phyloP scores from a whole-genome alignment of 2,888 invertebrate genomes.

The Gymnoscelis rufifasciata region DNA sequence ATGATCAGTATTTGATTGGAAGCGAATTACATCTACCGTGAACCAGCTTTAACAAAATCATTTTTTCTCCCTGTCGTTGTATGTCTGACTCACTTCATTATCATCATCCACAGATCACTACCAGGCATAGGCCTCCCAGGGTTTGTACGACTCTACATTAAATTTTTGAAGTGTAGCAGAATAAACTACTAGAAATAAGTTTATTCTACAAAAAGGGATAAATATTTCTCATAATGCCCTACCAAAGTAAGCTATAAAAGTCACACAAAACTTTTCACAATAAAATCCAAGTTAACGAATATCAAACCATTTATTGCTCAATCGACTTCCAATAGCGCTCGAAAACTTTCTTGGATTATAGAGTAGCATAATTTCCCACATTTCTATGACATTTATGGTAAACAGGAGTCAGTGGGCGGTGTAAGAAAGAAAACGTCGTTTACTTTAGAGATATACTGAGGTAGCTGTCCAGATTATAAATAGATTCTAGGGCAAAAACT shows the following conservation, averaged over 20 bases:
- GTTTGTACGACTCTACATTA: too few relatives aligned
- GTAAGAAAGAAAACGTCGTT: slow-evolving; percentile 5
- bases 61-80: too few relatives aligned
- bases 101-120: too few relatives aligned
- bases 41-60: too few relatives aligned
- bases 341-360: slow-evolving; percentile 13
- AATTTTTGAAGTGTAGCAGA: too few relatives aligned
- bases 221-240: too few relatives aligned
- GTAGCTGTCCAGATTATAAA: not conserved
- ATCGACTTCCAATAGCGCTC: slow-evolving; percentile 14
- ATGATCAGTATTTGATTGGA: too few relatives aligned
- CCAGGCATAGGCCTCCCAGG: too few relatives aligned
- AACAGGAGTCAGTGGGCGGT: slow-evolving; percentile 7
- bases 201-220: too few relatives aligned
- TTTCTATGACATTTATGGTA: slow-evolving; percentile 12
- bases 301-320: slow-evolving; percentile 8
- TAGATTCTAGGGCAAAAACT: not conserved
- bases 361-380: slow-evolving; percentile 12
- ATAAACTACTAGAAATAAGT: too few relatives aligned
- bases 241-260: not conserved
- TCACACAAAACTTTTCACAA: not conserved
- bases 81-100: too few relatives aligned
- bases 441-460: not conserved
- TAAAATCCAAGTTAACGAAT: slow-evolving; percentile 14
- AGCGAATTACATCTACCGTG: too few relatives aligned